Percentiles rank a stretch among this genome's conserved stretches.
Conservation (phyloP, 2,797 vertebrate genomes). For the Nyctalus aviator region DNA sequence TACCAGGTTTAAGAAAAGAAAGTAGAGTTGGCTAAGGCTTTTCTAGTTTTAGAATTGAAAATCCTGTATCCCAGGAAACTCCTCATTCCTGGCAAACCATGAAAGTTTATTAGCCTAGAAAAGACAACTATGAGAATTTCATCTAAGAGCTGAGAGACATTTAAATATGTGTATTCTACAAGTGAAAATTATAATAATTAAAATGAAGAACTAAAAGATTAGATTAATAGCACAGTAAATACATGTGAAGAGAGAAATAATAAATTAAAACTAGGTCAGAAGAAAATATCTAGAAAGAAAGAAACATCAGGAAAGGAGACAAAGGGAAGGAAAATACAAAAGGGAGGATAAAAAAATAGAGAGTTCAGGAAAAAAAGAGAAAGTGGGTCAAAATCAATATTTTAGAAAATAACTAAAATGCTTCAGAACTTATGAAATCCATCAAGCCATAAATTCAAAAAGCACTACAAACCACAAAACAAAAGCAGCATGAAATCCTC, state of each 20-base stretch:
- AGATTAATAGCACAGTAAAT: neutral
- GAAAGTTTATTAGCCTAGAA: neutral
- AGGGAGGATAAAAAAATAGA: neutral
- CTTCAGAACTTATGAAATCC: neutral
- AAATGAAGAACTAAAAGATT: neutral
- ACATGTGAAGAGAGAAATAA: neutral
- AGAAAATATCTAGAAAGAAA: conserved; percentile 20
- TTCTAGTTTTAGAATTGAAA: neutral
- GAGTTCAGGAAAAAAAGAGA: neutral
- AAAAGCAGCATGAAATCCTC: neutral
- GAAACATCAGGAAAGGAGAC: neutral
- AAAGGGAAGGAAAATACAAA: neutral
- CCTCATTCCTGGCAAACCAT: neutral
- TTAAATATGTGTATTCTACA: conserved; percentile 10
- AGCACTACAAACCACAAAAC: neutral
- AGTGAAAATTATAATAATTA: neutral
- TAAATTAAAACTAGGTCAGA: neutral
- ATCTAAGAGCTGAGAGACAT: neutral
- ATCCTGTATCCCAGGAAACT: neutral
- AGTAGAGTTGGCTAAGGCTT: neutral
- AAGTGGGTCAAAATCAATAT: neutral
- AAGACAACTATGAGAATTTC: neutral
- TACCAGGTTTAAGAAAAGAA: neutral
- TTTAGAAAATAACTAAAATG: conserved; percentile 15
- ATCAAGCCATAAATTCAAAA: neutral